Base-by-base conservation (phyloP, 2,797 vertebrate species). In the Cyclopterus lumpus region DNA sequence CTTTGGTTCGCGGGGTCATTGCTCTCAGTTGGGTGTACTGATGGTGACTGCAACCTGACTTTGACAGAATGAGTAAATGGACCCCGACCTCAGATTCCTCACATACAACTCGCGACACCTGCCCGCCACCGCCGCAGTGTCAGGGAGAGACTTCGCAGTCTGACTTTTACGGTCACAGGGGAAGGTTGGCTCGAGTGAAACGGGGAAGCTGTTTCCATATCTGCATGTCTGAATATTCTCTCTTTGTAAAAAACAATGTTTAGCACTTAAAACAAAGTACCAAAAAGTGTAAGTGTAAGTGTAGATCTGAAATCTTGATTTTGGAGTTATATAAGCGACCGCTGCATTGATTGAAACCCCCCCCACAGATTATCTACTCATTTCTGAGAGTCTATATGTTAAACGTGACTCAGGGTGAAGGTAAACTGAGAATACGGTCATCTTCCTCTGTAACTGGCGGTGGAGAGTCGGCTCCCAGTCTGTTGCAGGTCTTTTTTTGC, bases 101-200 rank as follows among this genome's bases (percentile, higher is more conserved):
- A 26, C 79, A 64, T 69, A 51, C 30, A 73, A 63, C 38, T 6
- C 67, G 67, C 48, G 61, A 42, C 90, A 89, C 86, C 87, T 91
- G 88, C 83, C 87, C 91, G 88, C 83, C 65, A 57, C 75, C 2
- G 64, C 75, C 63, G 80, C 73, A 24, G 55, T 61, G 71, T 75
- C 42, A 8, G 28, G 42, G 12, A 58, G 46, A 55, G 79, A 72
- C 22, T 24, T 51, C n/a, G 2, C 48, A 22, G n/a, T n/a, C 42
- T n/a, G 46, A 48, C 81, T 77, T 82, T n/a, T 14, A 48, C 66
- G 61, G 73, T 73, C 73, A 36, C 5, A 28, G 65, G 14, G 59
- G 71, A 83, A 76, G 71, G 75, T 67, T 58, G 46, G 44, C 11
- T 20, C 1, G 22, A 46, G 34, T n/a, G 28, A 75, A 68, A 62